phyloP scores from a whole-genome alignment of 2,113 vertebrate genomes.

The Morone saxatilis region DNA sequence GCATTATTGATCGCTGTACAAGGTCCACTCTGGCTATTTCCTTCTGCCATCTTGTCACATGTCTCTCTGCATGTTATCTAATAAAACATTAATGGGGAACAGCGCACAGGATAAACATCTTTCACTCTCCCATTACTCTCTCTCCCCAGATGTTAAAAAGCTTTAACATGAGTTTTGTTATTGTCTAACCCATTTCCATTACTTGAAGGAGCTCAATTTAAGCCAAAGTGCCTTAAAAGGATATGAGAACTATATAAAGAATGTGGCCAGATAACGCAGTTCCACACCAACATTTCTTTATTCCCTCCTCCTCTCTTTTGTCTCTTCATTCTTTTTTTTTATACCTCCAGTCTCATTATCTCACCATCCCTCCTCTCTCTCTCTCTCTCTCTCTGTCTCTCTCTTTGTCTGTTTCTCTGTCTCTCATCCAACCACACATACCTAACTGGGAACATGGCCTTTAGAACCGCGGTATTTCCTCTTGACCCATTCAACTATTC shows the following conservation, averaged over 20 bases:
- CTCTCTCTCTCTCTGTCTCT: constrained; percentile 9
- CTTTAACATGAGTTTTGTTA: constrained; percentile 45
- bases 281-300: constrained; percentile 34
- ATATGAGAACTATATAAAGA: constrained; percentile 58
- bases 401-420: constrained; percentile 11
- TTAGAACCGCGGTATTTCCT: constrained; percentile 56
- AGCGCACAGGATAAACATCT: constrained; percentile 27
- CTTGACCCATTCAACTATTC: constrained; percentile 47
- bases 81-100: constrained; percentile 40
- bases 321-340: constrained; percentile 21
- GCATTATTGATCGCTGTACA: background rate
- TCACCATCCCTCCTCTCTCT: constrained; percentile 22
- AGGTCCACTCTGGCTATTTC: constrained; percentile 14
- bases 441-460: constrained; percentile 47
- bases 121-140: constrained; percentile 11
- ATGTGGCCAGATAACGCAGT: constrained; percentile 51
- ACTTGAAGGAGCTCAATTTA: constrained; percentile 10
- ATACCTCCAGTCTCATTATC: constrained; percentile 19
- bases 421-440: constrained; percentile 35
- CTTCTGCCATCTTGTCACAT: constrained; percentile 22
- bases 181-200: constrained; percentile 32
- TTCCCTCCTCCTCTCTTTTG: background rate
- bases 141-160: constrained; percentile 38
- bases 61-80: constrained; percentile 24
- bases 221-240: constrained; percentile 64